Evolutionary conservation across 2,797 vertebrate species (phyloP).

Genomic region (Melanotaenia nigrans): DNA sequence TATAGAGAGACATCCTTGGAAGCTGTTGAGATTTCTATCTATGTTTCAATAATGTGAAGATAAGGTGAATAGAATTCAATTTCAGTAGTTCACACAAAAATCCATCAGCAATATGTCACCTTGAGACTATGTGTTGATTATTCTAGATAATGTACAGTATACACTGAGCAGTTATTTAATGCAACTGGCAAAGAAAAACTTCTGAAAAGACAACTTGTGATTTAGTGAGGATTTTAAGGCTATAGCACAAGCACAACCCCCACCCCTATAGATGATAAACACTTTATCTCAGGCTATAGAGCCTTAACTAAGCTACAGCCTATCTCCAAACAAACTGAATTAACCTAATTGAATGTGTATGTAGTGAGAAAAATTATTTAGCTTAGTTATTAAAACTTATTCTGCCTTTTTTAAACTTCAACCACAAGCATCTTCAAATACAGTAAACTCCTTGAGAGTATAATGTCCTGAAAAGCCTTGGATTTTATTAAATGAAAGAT

Average conservation of each 20-base stretch:
- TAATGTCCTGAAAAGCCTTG: neutral
- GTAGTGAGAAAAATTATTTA: neutral
- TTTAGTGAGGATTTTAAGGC: slow-evolving; percentile 30
- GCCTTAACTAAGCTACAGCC: slow-evolving; percentile 12
- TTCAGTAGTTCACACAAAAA: slow-evolving; percentile 18
- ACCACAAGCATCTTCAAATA: neutral
- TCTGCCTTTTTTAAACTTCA: neutral
- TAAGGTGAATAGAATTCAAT: slow-evolving; percentile 15
- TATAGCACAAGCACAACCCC: slow-evolving; percentile 6
- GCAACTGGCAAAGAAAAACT: slow-evolving; percentile 22
- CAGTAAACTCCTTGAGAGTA: neutral
- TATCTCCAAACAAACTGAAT: neutral
- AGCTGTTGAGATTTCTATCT: slow-evolving; percentile 23
- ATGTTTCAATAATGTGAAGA: neutral
- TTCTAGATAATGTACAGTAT: slow-evolving; percentile 7
- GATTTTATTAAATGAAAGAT: neutral
- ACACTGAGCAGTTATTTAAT: slow-evolving; percentile 16
- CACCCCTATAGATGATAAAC: slow-evolving; percentile 7
- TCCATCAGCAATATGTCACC: slow-evolving; percentile 15
- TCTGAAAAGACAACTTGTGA: slow-evolving; percentile 31
- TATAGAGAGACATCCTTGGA: neutral
- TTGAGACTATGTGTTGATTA: slow-evolving; percentile 19
- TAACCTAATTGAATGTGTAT: neutral
- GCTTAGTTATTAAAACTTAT: neutral
- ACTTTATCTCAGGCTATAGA: slow-evolving; percentile 16